Evolutionary conservation across 2,113 vertebrate genomes (phyloP).

Genomic region (Notarius quadriscutis): DNA sequence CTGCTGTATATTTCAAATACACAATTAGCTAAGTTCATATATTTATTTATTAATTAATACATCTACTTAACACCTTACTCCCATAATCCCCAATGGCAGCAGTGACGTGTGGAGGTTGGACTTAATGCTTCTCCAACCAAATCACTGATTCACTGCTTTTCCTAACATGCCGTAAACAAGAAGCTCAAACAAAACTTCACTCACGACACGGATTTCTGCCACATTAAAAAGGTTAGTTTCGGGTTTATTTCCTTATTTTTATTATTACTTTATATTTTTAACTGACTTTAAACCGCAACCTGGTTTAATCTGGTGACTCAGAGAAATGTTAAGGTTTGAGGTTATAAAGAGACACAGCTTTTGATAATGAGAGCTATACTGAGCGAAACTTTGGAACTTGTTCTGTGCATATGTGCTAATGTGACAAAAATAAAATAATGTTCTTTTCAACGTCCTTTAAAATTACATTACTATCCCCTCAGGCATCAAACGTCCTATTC

Average conservation of each 20-base stretch:
- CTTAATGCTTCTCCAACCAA: neutral
- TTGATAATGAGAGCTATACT: neutral
- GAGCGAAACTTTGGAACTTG: neutral
- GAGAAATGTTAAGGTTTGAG: neutral
- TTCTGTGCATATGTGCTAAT: neutral
- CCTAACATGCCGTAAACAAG: neutral
- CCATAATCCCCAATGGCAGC: neutral
- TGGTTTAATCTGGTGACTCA: neutral
- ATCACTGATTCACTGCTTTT: neutral
- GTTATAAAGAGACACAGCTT: neutral
- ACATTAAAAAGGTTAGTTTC: neutral
- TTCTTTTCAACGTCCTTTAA: neutral
- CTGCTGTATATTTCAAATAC: neutral
- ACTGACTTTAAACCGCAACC: too few species aligned
- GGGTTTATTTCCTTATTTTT: neutral
- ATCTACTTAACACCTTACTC: neutral
- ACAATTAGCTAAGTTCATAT: neutral
- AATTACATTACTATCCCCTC: neutral
- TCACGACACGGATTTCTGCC: neutral
- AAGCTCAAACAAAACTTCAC: neutral
- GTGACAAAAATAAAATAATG: neutral
- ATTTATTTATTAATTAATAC: neutral
- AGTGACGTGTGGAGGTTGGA: conserved; percentile 31
- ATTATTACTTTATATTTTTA: too few species aligned
- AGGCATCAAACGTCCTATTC: neutral